Base-by-base conservation (phyloP, 2,797 vertebrate species). In the Catostomus latipinnis region DNA sequence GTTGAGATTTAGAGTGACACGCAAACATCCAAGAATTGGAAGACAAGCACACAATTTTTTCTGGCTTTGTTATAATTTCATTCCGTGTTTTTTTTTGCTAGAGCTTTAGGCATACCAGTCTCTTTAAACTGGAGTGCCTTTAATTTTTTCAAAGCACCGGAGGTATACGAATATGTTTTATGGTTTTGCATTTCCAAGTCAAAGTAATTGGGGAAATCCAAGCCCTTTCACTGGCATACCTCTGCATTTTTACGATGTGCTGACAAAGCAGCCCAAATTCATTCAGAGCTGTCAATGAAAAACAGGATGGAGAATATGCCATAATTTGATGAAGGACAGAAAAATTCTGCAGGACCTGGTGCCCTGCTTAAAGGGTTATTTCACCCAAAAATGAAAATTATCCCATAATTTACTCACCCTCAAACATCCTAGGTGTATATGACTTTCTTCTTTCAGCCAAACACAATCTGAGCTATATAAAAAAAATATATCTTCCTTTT, bases 141-240 rank as follows among this genome's bases (percentile, higher is more conserved):
- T 73, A 58, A 79, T 65, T 9, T 57, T 83, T 75, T 75, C 81
- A 81, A 68, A 68, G 71, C 49, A 63, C 78, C 48, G 71, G 71
- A 75, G 69, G 60, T 68, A 61, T 76, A 71, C 22, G 14, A 48
- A 60, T 65, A 63, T 69, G 34, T 78, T 78, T 83, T 75, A 81
- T 57, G 50, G 81, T 62, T 81, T 83, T 75, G 48, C 18, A 6
- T 81, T 74, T 80, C 77, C 10, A 6, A 63, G 16, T 65, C 11
- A 62, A 81, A 71, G 65, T 71, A 77, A 78, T 48, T 18, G 65
- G 58, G 50, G 53, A 78, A 81, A 78, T 49, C 66, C 71, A 77
- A 80, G 48, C 70, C 53, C 62, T 66, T 74, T 56, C 65, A 71
- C 66, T 78, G 70, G 69, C 46, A 78, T 71, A 57, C 61, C 72